Conservation (phyloP, 1,140 invertebrate species). For the Drosophila subobscura region DNA sequence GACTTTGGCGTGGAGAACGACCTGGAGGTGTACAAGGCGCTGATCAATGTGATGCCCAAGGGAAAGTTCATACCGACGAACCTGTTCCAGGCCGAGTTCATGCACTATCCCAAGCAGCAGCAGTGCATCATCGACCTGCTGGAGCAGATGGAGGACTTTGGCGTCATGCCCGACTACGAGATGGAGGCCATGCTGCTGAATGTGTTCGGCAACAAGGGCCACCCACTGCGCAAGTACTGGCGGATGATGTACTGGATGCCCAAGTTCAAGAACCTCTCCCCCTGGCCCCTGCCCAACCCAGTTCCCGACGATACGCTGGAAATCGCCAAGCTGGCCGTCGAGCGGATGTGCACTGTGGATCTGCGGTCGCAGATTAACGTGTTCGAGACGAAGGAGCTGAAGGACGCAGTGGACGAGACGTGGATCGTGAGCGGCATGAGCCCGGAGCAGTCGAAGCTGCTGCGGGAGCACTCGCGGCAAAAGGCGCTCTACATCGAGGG, state of each 20-base stretch:
- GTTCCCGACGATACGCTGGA: constrained; percentile 90
- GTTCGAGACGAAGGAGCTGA: constrained; percentile 88
- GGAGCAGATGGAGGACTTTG: constrained; percentile 83
- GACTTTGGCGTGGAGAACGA: constrained; percentile 96
- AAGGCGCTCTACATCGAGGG: constrained; percentile 94
- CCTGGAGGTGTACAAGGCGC: constrained; percentile 94
- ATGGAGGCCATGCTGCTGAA: constrained; percentile 92
- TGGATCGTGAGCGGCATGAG: constrained; percentile 97
- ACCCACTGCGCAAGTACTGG: constrained; percentile 92
- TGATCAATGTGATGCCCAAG: constrained; percentile 96
- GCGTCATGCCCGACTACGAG: constrained; percentile 95
- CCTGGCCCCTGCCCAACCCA: constrained; percentile 92
- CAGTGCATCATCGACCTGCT: constrained; percentile 93
- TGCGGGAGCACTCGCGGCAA: constrained; percentile 88
- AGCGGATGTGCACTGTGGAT: constrained; percentile 95
- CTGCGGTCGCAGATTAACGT: constrained; percentile 88
- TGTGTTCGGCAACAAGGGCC: constrained; percentile 92
- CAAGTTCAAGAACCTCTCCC: constrained; percentile 96
- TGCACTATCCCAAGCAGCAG: constrained; percentile 98
- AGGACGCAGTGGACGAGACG: constrained; percentile 93
- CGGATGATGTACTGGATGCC: constrained; percentile 99
- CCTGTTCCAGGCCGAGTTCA: constrained; percentile 92
- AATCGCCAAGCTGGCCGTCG: constrained; percentile 93
- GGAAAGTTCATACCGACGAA: constrained; percentile 93
- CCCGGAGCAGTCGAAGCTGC: constrained; percentile 89